Conservation (phyloP, 2,797 vertebrate species). For the Arrhamphus sclerolepis region DNA sequence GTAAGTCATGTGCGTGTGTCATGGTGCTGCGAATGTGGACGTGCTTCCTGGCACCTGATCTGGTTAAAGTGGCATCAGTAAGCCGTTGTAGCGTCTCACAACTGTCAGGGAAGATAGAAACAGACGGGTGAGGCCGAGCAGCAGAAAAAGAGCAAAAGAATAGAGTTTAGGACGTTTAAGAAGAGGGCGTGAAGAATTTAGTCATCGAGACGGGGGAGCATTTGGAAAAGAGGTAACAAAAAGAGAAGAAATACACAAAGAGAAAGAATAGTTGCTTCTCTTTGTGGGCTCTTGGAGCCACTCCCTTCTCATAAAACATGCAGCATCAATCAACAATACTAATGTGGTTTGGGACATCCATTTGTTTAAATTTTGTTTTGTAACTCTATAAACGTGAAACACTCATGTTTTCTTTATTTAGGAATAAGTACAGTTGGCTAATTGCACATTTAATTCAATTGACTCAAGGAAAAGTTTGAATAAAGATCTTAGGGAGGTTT, state of each 20-base stretch:
- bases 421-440: too few species aligned
- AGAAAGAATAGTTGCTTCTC: constrained; percentile 18
- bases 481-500: too few species aligned
- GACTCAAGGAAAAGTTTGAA: too few species aligned
- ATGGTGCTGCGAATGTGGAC: constrained; percentile 39
- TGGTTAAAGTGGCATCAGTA: constrained; percentile 64
- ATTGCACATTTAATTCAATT: too few species aligned
- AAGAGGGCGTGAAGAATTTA: constrained; percentile 16
- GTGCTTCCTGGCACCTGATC: constrained; percentile 73
- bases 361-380: constrained; percentile 31
- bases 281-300: constrained; percentile 1
- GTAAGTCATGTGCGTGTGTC: constrained; percentile 64
- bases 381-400: too few species aligned
- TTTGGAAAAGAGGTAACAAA: constrained; percentile 23
- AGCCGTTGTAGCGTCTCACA: constrained; percentile 37
- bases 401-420: too few species aligned
- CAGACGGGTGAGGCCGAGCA: constrained; percentile 6
- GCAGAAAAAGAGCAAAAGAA: constrained; percentile 3
- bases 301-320: constrained; percentile 41
- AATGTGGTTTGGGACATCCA: constrained; percentile 36
- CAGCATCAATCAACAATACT: constrained; percentile 14
- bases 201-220: constrained; percentile 28
- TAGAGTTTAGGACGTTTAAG: constrained; percentile 8
- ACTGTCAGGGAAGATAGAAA: constrained; percentile 24
- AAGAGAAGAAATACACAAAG: constrained; percentile 8